Evolutionary conservation across 1,140 invertebrate genomes (phyloP).

Genomic region (Meloidogyne chitwoodi): DNA sequence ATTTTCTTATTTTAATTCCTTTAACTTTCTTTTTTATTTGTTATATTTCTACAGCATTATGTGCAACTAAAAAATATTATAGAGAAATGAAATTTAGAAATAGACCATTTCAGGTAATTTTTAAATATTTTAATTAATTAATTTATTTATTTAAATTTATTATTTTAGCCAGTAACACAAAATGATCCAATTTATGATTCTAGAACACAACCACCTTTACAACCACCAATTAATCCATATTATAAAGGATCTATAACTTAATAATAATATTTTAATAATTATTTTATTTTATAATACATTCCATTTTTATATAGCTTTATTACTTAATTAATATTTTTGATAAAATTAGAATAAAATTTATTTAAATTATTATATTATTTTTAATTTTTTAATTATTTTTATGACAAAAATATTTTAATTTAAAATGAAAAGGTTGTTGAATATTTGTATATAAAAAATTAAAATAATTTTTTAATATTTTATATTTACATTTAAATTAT

Average conservation of each 20-base stretch:
- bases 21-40: constrained; percentile 41
- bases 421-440: no score
- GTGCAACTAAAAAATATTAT: constrained; percentile 37
- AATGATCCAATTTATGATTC: neutral
- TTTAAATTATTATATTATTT: no score
- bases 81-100: constrained; percentile 22
- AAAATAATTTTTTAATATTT: no score
- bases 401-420: no score
- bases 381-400: no score
- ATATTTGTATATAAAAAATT: no score
- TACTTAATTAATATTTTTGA: no score
- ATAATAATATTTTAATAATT: no score
- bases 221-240: constrained; percentile 34
- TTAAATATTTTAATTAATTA: neutral
- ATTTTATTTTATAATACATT: no score
- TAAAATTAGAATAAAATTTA: no score
- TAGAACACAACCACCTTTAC: constrained; percentile 5
- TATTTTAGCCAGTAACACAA: constrained; percentile 21
- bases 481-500: no score
- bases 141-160: neutral
- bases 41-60: constrained; percentile 34
- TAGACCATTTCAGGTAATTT: constrained; percentile 4
- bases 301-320: no score
- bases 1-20: constrained; percentile 29
- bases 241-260: constrained; percentile 21